Evolutionary conservation across 1,140 invertebrate genomes (phyloP).

Genomic region (Ostrea denselamellosa): DNA sequence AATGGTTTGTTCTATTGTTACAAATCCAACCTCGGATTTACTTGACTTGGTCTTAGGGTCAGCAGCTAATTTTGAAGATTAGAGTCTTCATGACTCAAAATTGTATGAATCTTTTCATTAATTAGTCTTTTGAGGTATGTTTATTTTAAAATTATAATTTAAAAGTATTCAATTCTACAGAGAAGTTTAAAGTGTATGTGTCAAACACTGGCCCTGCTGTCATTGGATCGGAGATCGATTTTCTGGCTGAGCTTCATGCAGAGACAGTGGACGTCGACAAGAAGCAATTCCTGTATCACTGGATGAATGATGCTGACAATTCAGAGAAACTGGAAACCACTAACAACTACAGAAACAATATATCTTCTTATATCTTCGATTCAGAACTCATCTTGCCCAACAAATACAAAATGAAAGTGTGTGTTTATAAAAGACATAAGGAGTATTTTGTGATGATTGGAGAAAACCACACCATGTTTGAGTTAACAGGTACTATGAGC

Average conservation of each 20-base stretch:
- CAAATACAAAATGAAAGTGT: constrained; percentile 39
- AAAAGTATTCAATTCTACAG: neutral
- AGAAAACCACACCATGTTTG: constrained; percentile 14
- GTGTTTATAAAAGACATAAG: constrained; percentile 14
- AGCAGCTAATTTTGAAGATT: too few species aligned
- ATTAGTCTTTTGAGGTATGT: too few species aligned
- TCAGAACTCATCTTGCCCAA: constrained; percentile 21
- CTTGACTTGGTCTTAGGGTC: too few species aligned
- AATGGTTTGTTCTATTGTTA: too few species aligned
- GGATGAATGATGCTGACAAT: constrained; percentile 29
- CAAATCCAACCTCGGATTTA: too few species aligned
- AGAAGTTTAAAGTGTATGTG: neutral
- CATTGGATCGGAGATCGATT: neutral
- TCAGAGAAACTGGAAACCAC: neutral
- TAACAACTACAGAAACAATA: constrained; percentile 23
- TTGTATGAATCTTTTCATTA: too few species aligned
- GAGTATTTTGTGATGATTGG: neutral
- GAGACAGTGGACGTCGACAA: neutral
- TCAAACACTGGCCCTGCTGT: constrained; percentile 18
- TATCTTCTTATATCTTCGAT: constrained; percentile 13
- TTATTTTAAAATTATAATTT: neutral
- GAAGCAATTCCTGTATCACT: neutral
- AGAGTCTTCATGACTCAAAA: too few species aligned
- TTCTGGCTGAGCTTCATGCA: neutral
- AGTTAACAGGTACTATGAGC: constrained; percentile 11